phyloP scores from a whole-genome alignment of 2,888 invertebrate species.

The Bhutanitis thaidina region DNA sequence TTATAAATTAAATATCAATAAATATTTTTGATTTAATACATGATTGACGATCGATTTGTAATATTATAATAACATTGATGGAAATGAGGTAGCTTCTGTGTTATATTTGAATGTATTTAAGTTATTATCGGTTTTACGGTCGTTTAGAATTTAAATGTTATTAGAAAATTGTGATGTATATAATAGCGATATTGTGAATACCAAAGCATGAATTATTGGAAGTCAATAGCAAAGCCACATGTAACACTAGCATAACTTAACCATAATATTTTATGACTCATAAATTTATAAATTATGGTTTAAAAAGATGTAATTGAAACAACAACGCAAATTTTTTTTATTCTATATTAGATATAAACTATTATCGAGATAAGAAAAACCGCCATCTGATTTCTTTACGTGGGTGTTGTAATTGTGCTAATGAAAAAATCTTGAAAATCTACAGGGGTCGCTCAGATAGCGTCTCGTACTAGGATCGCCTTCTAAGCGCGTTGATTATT shows the following conservation, averaged over 20 bases:
- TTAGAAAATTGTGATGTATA: constrained; percentile 11
- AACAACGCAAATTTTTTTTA: too few species aligned
- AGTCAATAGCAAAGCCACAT: not conserved
- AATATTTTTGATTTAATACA: constrained; percentile 35
- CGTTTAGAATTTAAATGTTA: constrained; percentile 31
- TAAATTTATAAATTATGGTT: too few species aligned
- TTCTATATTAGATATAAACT: too few species aligned
- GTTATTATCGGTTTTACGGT: constrained; percentile 45
- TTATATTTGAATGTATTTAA: constrained; percentile 55
- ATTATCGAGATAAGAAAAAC: too few species aligned
- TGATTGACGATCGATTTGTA: constrained; percentile 47
- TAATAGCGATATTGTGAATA: not conserved
- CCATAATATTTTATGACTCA: too few species aligned
- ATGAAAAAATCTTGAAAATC: too few species aligned
- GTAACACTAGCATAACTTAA: not conserved
- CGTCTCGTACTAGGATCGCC: too few species aligned
- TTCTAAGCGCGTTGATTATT: too few species aligned
- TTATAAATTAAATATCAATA: constrained; percentile 27
- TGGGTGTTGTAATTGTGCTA: too few species aligned
- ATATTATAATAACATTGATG: constrained; percentile 63
- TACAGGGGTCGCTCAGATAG: too few species aligned
- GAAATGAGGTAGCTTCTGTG: constrained; percentile 43
- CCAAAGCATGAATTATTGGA: not conserved
- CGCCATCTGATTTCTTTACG: too few species aligned
- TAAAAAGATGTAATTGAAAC: too few species aligned